phyloP scores from a whole-genome alignment of 2,797 vertebrate species.

The Hydrolagus colliei region DNA sequence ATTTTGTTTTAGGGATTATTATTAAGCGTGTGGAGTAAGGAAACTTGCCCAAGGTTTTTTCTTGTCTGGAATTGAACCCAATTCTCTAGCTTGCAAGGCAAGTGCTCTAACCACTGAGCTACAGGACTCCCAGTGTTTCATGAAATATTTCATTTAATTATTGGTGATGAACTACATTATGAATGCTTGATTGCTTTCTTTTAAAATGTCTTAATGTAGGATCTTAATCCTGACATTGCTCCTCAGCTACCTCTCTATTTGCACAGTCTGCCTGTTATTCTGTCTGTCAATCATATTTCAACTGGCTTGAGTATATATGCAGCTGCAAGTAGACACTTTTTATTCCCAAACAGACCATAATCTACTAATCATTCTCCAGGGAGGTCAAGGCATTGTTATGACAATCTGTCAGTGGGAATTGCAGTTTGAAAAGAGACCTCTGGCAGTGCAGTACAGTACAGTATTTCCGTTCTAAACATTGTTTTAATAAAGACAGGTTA shows the following conservation, averaged over 20 bases:
- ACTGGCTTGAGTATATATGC: background rate
- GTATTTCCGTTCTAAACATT: background rate
- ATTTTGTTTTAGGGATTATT: too few relatives aligned
- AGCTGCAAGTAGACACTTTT: slow-evolving; percentile 16
- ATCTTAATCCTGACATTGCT: background rate
- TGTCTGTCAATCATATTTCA: slow-evolving; percentile 23
- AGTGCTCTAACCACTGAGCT: too few relatives aligned
- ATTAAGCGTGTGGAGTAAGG: too few relatives aligned
- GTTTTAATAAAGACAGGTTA: background rate
- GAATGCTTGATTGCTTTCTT: background rate
- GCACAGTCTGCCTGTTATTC: slow-evolving; percentile 10
- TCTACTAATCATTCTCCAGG: slow-evolving; percentile 12
- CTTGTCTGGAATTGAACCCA: too few relatives aligned
- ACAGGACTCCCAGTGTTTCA: too few relatives aligned
- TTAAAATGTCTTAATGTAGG: background rate
- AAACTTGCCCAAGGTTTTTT: too few relatives aligned
- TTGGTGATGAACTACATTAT: background rate
- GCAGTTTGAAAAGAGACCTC: background rate
- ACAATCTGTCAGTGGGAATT: slow-evolving; percentile 12
- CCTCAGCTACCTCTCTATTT: background rate
- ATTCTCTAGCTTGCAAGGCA: too few relatives aligned
- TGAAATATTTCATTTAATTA: too few relatives aligned
- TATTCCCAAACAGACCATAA: background rate
- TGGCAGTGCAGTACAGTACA: background rate
- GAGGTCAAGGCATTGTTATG: slow-evolving; percentile 8